Evolutionary conservation across 2,113 vertebrate genomes (phyloP), one percentile per base, ranked within the genome.

Genomic region (Potamarius usumacintae): DNA sequence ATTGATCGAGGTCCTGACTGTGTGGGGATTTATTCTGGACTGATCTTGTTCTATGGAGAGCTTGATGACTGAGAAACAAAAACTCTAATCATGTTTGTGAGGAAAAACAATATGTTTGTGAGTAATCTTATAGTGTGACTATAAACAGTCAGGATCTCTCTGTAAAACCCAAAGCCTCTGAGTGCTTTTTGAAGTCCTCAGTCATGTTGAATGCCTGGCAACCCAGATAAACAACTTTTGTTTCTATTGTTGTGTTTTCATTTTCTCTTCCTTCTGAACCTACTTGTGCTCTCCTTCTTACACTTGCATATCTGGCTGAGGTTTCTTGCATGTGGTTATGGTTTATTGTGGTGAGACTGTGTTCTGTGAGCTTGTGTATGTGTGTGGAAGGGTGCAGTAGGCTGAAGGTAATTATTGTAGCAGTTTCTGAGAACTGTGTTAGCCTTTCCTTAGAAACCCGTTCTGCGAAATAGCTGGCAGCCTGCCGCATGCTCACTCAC

Each of bases 331-430:
- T 79, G 84, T 88, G 88, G 80, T 82, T 89, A 85, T 86, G 82
- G 85, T 88, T 88, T 86, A 84, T 89, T 90, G 83, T 87, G 88
- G 83, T 87, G 63, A 85, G 89, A 50, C 67, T 82, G 81, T 67
- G 85, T 88, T 85, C 77, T 84, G 79, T 83, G 89, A n/a, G 10
- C 30, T 76, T 62, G 85, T 81, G 87, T 83, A 79, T 87, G 90
- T 85, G 91, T 92, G 93, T 92, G 91, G 89, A 90, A 91, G 93
- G 91, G 91, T 92, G 91, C 93, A 91, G 90, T 94, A 93, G 95
- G 94, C 94, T 94, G 94, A 94, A 94, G 95, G 94, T 96, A 96
- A 96, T 96, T 95, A 95, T 94, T 67, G 76, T 92, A 92, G 94
- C 94, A 87, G 94, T 95, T 96, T 96, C 95, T 95, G 91, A 93